A percentile compares a stretch with the other conserved stretches of the same genome.
Conservation (phyloP, 2,113 vertebrate genomes). For the Leucopsar rothschildi region DNA sequence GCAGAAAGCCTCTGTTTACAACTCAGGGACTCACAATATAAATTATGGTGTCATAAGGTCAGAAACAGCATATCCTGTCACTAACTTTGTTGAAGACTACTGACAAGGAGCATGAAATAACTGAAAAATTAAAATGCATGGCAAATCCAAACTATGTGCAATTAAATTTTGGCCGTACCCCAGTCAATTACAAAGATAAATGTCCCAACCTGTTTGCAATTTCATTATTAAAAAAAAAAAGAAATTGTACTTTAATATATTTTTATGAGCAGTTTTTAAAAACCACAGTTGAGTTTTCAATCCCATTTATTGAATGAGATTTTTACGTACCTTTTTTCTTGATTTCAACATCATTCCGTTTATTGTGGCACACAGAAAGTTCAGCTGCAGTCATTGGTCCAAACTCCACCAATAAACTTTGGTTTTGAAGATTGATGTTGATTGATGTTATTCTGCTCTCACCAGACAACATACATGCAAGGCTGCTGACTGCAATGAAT, state of each 20-base stretch:
- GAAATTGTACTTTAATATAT: not conserved
- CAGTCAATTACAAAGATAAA: not conserved
- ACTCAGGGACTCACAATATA: not conserved
- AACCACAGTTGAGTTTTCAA: not conserved
- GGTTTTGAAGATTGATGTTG: not conserved
- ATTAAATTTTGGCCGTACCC: not conserved
- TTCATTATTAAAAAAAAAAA: not conserved
- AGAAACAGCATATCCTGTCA: not conserved
- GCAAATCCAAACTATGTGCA: not conserved
- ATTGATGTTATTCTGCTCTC: not conserved
- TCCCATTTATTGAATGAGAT: not conserved
- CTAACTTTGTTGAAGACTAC: not conserved
- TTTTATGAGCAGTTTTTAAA: not conserved
- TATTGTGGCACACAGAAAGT: not conserved
- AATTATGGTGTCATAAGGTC: not conserved
- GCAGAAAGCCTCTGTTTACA: not conserved
- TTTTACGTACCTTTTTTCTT: not conserved
- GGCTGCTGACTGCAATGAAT: not conserved
- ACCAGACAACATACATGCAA: not conserved
- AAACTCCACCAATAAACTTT: not conserved
- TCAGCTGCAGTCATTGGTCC: not conserved
- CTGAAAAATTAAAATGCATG: not conserved
- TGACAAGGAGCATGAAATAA: not conserved
- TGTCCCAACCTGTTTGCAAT: not conserved
- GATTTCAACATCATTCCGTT: not conserved